A percentile compares a stretch with the other conserved stretches of the same genome.
Conservation (phyloP, 2,888 invertebrate species). For the Muscina levida region DNA sequence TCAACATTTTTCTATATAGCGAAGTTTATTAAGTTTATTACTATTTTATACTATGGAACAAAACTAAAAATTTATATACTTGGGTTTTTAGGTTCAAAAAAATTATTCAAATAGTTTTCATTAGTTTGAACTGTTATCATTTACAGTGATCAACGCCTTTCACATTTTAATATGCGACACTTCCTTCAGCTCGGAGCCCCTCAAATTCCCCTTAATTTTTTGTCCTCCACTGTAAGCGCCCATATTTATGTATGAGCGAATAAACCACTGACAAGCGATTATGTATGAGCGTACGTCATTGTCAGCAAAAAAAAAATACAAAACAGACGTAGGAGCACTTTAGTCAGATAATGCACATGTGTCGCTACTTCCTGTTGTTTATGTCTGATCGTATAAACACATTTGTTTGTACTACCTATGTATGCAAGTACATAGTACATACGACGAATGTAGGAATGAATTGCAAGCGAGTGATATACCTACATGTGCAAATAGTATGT, state of each 20-base stretch:
- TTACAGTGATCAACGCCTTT: no score
- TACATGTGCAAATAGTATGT: neutral
- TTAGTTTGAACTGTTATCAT: no score
- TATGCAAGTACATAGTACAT: constrained; percentile 46
- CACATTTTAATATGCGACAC: no score
- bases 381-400: constrained; percentile 36
- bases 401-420: constrained; percentile 74
- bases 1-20: no score
- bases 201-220: no score
- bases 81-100: no score
- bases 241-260: neutral
- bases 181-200: no score
- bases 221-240: neutral
- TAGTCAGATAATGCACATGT: constrained; percentile 68
- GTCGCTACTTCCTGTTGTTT: constrained; percentile 76
- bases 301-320: constrained; percentile 2
- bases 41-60: no score
- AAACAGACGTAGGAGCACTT: constrained; percentile 45
- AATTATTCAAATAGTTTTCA: no score
- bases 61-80: no score
- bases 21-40: no score
- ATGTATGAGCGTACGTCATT: constrained; percentile 4
- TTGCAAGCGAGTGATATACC: no score
- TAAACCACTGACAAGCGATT: neutral
- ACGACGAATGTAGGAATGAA: constrained; percentile 17